Evolutionary conservation across 2,888 invertebrate species (phyloP).

Genomic region (Luffia ferchaultella): DNA sequence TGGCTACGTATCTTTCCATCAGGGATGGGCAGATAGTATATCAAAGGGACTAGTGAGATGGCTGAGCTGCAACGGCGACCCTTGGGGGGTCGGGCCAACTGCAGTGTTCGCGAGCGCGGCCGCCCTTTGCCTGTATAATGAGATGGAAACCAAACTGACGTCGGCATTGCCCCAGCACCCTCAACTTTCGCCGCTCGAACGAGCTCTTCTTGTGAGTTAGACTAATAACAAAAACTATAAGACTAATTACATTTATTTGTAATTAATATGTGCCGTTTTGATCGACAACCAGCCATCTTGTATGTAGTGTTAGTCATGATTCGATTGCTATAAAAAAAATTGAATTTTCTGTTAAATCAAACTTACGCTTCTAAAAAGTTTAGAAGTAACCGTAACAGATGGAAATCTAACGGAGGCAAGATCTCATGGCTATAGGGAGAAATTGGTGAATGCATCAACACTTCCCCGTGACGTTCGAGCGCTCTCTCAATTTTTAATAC

Average conservation of each 20-base stretch:
- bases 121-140: slow-evolving; percentile 53
- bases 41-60: slow-evolving; percentile 18
- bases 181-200: slow-evolving; percentile 34
- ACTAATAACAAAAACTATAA: not conserved
- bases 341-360: not conserved
- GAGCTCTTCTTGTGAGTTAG: slow-evolving; percentile 34
- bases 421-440: too few species aligned
- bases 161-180: slow-evolving; percentile 29
- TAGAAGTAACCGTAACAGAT: not conserved
- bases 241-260: not conserved
- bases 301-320: not conserved
- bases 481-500: too few species aligned
- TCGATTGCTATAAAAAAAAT: not conserved
- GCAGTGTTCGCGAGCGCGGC: slow-evolving; percentile 55
- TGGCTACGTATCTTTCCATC: not conserved
- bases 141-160: slow-evolving; percentile 41
- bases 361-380: not conserved
- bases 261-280: too few species aligned
- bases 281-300: too few species aligned
- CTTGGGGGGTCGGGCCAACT: slow-evolving; percentile 54
- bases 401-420: too few species aligned
- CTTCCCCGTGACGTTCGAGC: too few species aligned
- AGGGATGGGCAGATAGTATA: not conserved
- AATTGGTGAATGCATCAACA: too few species aligned
- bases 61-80: slow-evolving; percentile 58